Percentiles rank a stretch among this genome's conserved stretches.
Conservation (phyloP, 2,888 invertebrate species). For the Blera fallax region DNA sequence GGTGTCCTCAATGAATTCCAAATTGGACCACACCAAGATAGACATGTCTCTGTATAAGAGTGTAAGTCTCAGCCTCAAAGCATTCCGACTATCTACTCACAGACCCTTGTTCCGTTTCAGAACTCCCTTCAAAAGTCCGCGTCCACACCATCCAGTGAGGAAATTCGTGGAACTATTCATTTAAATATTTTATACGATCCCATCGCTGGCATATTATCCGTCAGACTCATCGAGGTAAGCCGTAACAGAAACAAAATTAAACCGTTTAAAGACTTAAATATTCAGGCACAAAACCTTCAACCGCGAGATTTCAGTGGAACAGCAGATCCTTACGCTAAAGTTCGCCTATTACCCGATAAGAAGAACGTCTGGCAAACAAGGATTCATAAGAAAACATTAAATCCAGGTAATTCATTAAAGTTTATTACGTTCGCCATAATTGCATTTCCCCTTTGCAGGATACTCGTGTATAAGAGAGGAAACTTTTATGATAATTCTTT, state of each 20-base stretch:
- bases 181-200: slow-evolving; percentile 85
- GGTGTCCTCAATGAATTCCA: slow-evolving; percentile 85
- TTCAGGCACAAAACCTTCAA: slow-evolving; percentile 84
- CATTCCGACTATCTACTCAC: not conserved
- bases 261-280: not conserved
- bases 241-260: not conserved
- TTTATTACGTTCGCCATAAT: not conserved
- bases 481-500: slow-evolving; percentile 44
- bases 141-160: slow-evolving; percentile 79
- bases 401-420: slow-evolving; percentile 82
- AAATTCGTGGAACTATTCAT: slow-evolving; percentile 85
- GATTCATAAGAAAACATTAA: slow-evolving; percentile 85
- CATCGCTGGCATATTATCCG: slow-evolving; percentile 85
- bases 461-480: no score
- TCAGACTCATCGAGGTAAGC: slow-evolving; percentile 85
- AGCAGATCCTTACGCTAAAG: slow-evolving; percentile 87
- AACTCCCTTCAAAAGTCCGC: slow-evolving; percentile 79
- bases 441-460: slow-evolving; percentile 9
- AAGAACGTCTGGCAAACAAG: slow-evolving; percentile 85
- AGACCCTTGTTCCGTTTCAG: slow-evolving; percentile 62
- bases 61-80: slow-evolving; percentile 76
- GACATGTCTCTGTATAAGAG: slow-evolving; percentile 84
- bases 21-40: slow-evolving; percentile 85
- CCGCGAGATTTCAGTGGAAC: slow-evolving; percentile 84
- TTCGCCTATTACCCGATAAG: slow-evolving; percentile 85